Percentiles rank a stretch among this genome's conserved stretches.
phyloP scores from a whole-genome alignment of 2,888 invertebrate genomes.

The Heliothis peltigera region DNA sequence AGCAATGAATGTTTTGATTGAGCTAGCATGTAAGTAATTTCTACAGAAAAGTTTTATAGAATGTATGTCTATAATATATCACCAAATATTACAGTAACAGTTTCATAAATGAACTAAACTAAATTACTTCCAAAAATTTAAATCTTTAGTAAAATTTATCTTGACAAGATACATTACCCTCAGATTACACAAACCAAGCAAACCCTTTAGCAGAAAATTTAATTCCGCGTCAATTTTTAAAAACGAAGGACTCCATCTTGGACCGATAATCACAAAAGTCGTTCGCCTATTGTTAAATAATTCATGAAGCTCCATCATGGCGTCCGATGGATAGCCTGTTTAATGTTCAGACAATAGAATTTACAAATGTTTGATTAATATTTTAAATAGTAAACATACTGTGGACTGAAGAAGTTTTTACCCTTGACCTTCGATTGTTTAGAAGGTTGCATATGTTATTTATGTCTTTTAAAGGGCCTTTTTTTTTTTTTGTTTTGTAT shows the following conservation, averaged over 20 bases:
- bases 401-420: constrained; percentile 22
- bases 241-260: constrained; percentile 22
- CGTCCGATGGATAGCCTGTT: constrained; percentile 38
- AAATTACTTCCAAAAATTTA: too few species aligned
- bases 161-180: neutral
- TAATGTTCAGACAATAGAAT: constrained; percentile 51
- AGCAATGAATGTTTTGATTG: constrained; percentile 2
- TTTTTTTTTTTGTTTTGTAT: constrained; percentile 1
- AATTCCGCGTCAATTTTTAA: constrained; percentile 31
- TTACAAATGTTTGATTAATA: constrained; percentile 33
- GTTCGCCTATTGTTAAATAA: constrained; percentile 49
- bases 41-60: neutral
- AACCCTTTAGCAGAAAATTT: neutral
- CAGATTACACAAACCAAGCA: neutral
- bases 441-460: constrained; percentile 15
- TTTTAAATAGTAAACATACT: constrained; percentile 34
- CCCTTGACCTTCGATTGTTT: constrained; percentile 14
- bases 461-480: neutral
- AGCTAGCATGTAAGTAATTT: neutral
- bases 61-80: neutral
- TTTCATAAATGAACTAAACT: too few species aligned
- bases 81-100: neutral
- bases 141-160: neutral
- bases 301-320: constrained; percentile 48
- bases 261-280: constrained; percentile 40